A percentile compares a stretch with the other conserved stretches of the same genome.
Evolutionary conservation across 2,888 invertebrate genomes (phyloP).

Genomic region (Leptarthrus brevirostris): DNA sequence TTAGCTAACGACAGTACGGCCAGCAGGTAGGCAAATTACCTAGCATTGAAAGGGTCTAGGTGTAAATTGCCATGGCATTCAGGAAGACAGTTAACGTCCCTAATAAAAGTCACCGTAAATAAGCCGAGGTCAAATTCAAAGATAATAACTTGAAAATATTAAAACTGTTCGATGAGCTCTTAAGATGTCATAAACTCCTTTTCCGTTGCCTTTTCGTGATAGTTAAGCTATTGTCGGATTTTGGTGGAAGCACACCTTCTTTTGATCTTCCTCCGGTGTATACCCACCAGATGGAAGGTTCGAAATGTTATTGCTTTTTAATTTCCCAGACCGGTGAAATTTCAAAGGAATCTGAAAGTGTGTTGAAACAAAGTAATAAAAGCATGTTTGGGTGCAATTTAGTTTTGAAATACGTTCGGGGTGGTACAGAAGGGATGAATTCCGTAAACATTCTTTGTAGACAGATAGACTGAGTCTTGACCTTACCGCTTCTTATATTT

Average conservation of each 20-base stretch:
- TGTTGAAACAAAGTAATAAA: conserved; percentile 36
- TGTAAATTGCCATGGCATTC: conserved; percentile 10
- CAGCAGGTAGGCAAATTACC: conserved; percentile 39
- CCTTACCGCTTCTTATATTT: no score
- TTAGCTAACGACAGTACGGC: background rate
- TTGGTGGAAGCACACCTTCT: conserved; percentile 19
- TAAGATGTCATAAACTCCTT: conserved; percentile 43
- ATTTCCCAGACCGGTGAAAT: conserved; percentile 29
- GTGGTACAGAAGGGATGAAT: background rate
- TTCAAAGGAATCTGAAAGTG: conserved; percentile 22
- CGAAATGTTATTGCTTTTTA: conserved; percentile 37
- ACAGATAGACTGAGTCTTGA: no score
- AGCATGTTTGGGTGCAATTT: conserved; percentile 26
- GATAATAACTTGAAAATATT: conserved; percentile 32
- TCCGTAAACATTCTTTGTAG: no score
- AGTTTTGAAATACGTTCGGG: background rate
- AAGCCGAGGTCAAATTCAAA: conserved; percentile 20
- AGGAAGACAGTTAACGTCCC: conserved; percentile 1
- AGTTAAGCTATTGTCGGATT: conserved; percentile 18
- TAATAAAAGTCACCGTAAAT: conserved; percentile 42
- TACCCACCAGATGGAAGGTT: conserved; percentile 29
- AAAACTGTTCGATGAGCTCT: conserved; percentile 34
- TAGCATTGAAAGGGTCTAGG: background rate
- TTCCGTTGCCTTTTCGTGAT: conserved; percentile 7
- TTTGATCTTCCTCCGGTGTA: conserved; percentile 14